A percentile compares a stretch with the other conserved stretches of the same genome.
phyloP scores from a whole-genome alignment of 2,113 vertebrate species.

The Talpa occidentalis region DNA sequence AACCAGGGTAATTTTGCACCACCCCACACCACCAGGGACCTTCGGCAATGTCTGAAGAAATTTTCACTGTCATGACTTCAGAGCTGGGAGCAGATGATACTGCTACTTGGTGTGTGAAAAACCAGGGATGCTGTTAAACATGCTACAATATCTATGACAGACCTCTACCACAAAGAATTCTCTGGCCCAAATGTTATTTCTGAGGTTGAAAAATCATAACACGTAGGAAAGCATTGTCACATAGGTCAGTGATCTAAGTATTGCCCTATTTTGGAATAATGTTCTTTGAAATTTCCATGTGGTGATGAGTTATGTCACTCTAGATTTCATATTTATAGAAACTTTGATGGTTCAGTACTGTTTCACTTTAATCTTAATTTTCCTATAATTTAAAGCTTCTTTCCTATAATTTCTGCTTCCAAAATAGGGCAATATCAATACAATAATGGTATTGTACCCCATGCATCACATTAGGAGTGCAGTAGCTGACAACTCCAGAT shows the following conservation, averaged over 20 bases:
- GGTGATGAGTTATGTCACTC: no score
- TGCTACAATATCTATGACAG: neutral
- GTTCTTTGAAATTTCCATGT: no score
- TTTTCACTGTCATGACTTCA: neutral
- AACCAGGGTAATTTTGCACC: neutral
- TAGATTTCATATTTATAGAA: no score
- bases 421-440: neutral
- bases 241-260: neutral
- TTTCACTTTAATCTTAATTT: no score
- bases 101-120: neutral
- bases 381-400: no score
- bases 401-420: no score
- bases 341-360: no score
- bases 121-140: neutral
- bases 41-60: neutral
- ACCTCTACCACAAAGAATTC: neutral
- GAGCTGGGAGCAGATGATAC: neutral
- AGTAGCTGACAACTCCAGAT: conserved; percentile 42
- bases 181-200: neutral
- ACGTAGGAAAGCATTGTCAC: neutral
- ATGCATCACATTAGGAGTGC: conserved; percentile 33
- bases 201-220: neutral
- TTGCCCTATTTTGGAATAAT: neutral
- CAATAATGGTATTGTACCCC: neutral
- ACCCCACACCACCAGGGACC: neutral